Evolutionary conservation across 2,797 vertebrate genomes (phyloP), one percentile per base, ranked within the genome.

Genomic region (Podarcis siculus): DNA sequence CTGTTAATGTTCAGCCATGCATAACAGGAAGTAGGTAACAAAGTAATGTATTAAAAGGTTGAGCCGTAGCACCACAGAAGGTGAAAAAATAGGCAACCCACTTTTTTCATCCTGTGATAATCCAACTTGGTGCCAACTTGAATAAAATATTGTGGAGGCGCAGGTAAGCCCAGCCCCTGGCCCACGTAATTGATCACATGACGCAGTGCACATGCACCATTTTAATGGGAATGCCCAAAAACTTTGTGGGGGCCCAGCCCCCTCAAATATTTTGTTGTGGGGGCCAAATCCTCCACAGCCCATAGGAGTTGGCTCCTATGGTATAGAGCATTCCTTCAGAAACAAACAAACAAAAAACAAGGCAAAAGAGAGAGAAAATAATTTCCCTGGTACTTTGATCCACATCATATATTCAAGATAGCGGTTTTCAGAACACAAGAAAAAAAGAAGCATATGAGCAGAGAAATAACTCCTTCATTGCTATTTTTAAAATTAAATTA

Each of bases 401-500:
- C 61, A 23, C 91, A 23, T 45, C 13, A 73, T 39, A 23, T 91
- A 67, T 78, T 71, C 86, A 5, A 76, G 58, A 32, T 37, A 66
- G 61, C 23, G 7, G 45, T 73, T 89, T 88, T 55, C 27, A 87
- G 87, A 79, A 15, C 61, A 23, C 58, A 23, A 64, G 64, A 35
- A 81, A 55, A 55, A 61, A 79, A 49, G 49, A 82, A 6, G 21
- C 42, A 64, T 64, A 23, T 64, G 61, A 7, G 61, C 61, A 64
- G 23, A 91, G 3, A 19, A 64, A 84, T 1, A 64, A 8, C n/a
- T 84, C 25, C 88, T 30, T 58, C 35, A 82, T 91, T 94, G 81
- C 32, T 17, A 0, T 84, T 55, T 69, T 61, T 90, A 77, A 55
- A 55, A 91, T 77, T 13, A 89, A 85, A 90, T 87, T 87, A 69